Evolutionary conservation across 2,113 vertebrate species (phyloP), one percentile per base, ranked within the genome.

Genomic region (Polypterus bichir): DNA sequence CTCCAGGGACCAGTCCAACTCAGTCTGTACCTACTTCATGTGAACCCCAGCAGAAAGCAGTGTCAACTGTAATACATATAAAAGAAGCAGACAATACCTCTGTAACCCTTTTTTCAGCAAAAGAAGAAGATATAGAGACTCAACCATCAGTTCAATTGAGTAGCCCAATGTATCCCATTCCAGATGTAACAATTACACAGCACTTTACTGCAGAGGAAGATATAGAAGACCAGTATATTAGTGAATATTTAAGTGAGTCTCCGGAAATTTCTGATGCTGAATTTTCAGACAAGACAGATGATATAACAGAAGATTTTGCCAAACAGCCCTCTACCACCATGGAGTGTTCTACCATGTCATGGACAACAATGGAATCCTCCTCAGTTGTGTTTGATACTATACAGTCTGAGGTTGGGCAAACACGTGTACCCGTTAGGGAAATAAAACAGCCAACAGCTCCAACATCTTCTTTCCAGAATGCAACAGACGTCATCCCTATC

Each of bases 101-200:
- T 27, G 27, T 60, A 27, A 27, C 27, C 27, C 68, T 80, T 70
- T 71, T 79, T 66, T 85, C 83, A 8, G 72, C 74, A 27, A 27
- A 27, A 27, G 27, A 27, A 27, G 27, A 27, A 27, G 27, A 27
- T 27, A 27, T 27, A 27, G 27, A 27, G 27, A 27, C 27, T 27
- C 27, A 27, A 27, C 27, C 27, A 27, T 58, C 47, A n/a, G 49
- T 7, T 68, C 73, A 82, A 49, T 75, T 77, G 5, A 87, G 76
- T 70, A 92, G 88, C 59, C 55, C 86, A 67, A 77, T 90, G 46
- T 90, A 91, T 62, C 92, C 93, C 56, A 97, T 99, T 79, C 96
- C 96, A 69, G 94, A 99, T 75, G 90, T 99, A 66, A 97, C 90
- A 80, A 97, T 99, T 77, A 99, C 95, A 9, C 94, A 94, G 59